A percentile compares a stretch with the other conserved stretches of the same genome.
phyloP scores from a whole-genome alignment of 2,797 vertebrate genomes.

The Lagorchestes hirsutus region DNA sequence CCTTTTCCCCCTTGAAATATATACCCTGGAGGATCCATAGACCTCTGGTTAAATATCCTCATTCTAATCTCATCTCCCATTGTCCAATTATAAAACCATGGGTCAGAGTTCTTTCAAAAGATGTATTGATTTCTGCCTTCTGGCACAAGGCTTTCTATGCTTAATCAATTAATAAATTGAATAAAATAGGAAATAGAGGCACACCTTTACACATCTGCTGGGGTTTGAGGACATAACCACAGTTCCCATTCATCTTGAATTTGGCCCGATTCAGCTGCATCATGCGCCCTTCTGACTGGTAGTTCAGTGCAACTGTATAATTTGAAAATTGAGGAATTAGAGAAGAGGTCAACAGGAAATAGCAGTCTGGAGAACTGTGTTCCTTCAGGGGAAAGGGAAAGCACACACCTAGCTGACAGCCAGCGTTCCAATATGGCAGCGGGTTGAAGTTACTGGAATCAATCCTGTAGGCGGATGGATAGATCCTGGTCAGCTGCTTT shows the following conservation, averaged over 20 bases:
- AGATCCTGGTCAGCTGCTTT: constrained; percentile 95
- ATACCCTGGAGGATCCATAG: not conserved
- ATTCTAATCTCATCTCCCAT: not conserved
- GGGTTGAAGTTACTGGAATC: constrained; percentile 99
- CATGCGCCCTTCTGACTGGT: constrained; percentile 97
- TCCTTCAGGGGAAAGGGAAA: fast-evolving
- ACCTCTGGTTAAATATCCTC: not conserved
- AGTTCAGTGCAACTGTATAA: constrained; percentile 96
- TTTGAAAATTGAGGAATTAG: constrained; percentile 49
- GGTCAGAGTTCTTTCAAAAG: not conserved
- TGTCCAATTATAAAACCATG: not conserved
- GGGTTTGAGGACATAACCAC: constrained; percentile 97
- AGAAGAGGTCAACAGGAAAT: not conserved
- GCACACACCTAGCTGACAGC: constrained; percentile 94
- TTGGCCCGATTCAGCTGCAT: constrained; percentile 99
- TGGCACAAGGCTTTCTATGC: not conserved
- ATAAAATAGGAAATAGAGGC: not conserved
- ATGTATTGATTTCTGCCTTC: not conserved
- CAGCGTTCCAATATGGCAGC: constrained; percentile 96
- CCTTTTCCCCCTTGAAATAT: not conserved
- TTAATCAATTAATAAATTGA: not conserved
- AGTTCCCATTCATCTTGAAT: constrained; percentile 96
- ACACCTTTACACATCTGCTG: constrained; percentile 97
- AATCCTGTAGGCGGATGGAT: constrained; percentile 97
- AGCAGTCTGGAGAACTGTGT: fast-evolving